Evolutionary conservation across 1,140 invertebrate genomes (phyloP).

Genomic region (Cecropterus lyciades): DNA sequence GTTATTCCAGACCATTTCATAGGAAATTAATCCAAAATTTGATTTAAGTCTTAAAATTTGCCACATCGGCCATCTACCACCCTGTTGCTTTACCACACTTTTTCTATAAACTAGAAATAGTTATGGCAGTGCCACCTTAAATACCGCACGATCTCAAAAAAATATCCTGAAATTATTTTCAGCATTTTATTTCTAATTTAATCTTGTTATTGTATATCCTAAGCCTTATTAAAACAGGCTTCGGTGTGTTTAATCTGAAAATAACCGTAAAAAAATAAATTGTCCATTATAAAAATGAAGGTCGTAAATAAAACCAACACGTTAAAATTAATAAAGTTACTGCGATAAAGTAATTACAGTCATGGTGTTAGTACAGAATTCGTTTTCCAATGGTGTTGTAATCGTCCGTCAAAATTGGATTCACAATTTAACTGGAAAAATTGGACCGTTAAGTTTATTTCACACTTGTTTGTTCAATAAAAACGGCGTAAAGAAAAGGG

Average conservation of each 20-base stretch:
- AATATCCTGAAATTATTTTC: no score
- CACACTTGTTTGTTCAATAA: no score
- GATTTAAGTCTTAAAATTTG: no score
- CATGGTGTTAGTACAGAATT: neutral
- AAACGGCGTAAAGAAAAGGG: no score
- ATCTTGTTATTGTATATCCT: neutral
- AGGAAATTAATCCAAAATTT: no score
- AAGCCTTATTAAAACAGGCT: neutral
- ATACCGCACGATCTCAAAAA: no score
- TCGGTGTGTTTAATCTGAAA: neutral
- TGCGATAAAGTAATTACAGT: conserved; percentile 10
- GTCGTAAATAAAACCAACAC: conserved; percentile 15
- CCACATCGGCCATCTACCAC: no score
- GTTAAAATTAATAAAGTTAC: conserved; percentile 11
- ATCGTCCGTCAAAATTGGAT: neutral
- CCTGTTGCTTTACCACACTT: no score
- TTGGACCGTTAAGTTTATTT: neutral
- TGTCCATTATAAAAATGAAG: neutral
- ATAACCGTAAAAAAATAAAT: neutral
- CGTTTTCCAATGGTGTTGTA: neutral
- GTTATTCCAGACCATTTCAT: no score
- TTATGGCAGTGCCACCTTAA: no score
- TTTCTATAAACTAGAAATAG: no score
- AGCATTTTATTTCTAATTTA: no score
- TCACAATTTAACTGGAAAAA: neutral